Evolutionary conservation across 2,797 vertebrate species (phyloP).

Genomic region (Eulemur rubriventer): DNA sequence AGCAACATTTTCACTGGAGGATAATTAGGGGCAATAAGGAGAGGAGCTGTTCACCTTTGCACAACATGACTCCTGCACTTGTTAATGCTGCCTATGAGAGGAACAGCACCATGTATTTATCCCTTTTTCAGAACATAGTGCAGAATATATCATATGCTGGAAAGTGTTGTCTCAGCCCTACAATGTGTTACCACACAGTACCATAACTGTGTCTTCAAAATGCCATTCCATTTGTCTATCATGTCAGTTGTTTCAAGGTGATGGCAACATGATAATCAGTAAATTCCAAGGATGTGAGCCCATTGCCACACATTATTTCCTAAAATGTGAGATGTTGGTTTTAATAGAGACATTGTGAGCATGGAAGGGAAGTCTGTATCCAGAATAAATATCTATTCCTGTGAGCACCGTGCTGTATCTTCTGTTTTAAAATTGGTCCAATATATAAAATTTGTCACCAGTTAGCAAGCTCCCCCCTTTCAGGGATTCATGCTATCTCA

Average conservation of each 20-base stretch:
- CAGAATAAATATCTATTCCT: not conserved
- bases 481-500: not conserved
- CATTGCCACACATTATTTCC: not conserved
- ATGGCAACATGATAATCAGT: not conserved
- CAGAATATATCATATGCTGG: not conserved
- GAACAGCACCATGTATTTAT: not conserved
- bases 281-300: not conserved
- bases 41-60: not conserved
- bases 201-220: not conserved
- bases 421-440: not conserved
- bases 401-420: not conserved
- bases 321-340: not conserved
- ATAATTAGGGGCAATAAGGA: not conserved
- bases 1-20: constrained; percentile 4
- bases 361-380: not conserved
- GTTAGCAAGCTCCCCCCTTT: not conserved
- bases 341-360: not conserved
- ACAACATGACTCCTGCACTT: not conserved
- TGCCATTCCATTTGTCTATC: not conserved
- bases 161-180: not conserved
- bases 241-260: not conserved
- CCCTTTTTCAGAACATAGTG: not conserved
- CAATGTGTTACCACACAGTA: not conserved
- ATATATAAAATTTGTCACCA: not conserved
- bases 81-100: not conserved